Evolutionary conservation across 2,113 vertebrate genomes (phyloP), one percentile per base, ranked within the genome.

Genomic region (Rhynchopsitta pachyrhyncha): DNA sequence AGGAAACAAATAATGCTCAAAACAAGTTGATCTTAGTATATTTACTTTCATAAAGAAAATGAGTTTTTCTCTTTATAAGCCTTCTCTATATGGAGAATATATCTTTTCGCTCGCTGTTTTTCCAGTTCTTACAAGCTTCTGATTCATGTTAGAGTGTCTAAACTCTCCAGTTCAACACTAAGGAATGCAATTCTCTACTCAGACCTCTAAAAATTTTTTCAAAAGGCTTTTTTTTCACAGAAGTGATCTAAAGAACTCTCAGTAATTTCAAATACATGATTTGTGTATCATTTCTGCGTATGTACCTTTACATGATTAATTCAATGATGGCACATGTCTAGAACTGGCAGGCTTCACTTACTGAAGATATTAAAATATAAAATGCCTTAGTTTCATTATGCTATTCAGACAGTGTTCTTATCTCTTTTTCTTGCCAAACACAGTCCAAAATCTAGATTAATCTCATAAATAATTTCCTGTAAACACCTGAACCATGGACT

Each of bases 391-490:
- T 94, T 86, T 78, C 78, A 88, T 91, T 90, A 52, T 50, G 47
- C 28, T 94, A 15, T 76, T 88, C 66, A 91, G 64, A 71, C 33
- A 29, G 37, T 52, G 59, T 47, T 88, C 71, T 41, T 67, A 42
- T 47, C 44, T 93, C 69, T 71, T 71, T 86, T 78, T 50, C 42
- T 77, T 68, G 68, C 91, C 88, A 93, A 93, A 52, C 60, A 76
- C 41, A 53, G 35, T 39, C 82, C 47, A 53, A 94, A 92, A 92
- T 93, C 29, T 68, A 95, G 81, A 96, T 88, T 73, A 69, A 84
- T 52, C n/a, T 71, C 78, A 88, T 80, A 93, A 92, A 92, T 88
- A 29, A 88, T 87, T 96, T 90, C 78, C 76, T 55, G 79, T 77
- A 95, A 94, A 86, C 68, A 90, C 90, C 82, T 95, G 92, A 94